Percentiles rank a stretch among this genome's conserved stretches.
Conservation (phyloP, 2,113 vertebrate species). For the Phaetusa simplex region DNA sequence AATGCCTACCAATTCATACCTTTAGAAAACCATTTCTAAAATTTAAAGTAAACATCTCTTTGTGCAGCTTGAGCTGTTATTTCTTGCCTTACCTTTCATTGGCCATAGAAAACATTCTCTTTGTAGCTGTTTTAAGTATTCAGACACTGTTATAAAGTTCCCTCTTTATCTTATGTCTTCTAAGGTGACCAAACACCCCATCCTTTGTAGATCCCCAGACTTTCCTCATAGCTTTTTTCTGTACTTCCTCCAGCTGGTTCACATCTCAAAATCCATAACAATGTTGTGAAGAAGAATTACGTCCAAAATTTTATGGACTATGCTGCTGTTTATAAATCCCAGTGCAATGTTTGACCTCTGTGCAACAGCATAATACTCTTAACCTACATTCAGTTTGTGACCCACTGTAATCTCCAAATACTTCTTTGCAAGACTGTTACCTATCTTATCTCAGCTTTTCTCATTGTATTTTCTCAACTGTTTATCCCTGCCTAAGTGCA, state of each 20-base stretch:
- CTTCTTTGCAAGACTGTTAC: background rate
- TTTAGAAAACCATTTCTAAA: background rate
- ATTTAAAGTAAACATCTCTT: background rate
- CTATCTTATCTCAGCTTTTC: background rate
- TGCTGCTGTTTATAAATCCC: background rate
- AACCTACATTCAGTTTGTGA: background rate
- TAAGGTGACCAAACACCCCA: background rate
- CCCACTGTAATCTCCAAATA: background rate
- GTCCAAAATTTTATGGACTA: background rate
- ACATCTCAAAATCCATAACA: background rate
- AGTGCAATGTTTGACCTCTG: background rate
- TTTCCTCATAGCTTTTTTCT: background rate
- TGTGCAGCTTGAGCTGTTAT: background rate
- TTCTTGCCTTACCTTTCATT: background rate
- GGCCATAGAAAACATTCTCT: background rate
- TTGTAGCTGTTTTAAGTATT: background rate
- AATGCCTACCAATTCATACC: background rate
- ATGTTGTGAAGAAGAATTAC: background rate
- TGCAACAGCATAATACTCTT: background rate
- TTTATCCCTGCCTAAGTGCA: background rate
- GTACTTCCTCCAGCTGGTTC: background rate
- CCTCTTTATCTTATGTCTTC: background rate
- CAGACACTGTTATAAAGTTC: background rate
- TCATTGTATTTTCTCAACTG: background rate
- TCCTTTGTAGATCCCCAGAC: background rate